These are phyloP conservation scores for Chiroxiphia lanceolata DNA, from an alignment of 2,797 vertebrate species.

Conservation along the genomic window DNA sequence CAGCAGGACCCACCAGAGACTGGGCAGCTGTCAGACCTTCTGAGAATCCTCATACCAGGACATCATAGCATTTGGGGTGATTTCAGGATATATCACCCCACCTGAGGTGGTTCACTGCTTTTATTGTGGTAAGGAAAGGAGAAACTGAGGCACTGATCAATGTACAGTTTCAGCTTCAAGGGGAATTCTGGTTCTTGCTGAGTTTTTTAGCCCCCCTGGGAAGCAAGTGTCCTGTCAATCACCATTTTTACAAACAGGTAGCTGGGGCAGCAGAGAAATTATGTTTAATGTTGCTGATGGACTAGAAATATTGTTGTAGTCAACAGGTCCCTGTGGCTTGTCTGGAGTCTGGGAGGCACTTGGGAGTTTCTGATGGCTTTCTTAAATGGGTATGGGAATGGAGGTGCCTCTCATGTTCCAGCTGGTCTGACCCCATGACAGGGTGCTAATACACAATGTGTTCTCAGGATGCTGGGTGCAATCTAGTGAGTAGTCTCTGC, in stretches of 20 bases:
- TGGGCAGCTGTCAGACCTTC: neutral
- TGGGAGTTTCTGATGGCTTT: neutral
- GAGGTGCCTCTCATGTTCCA: neutral
- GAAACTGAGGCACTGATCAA: neutral
- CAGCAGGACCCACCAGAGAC: neutral
- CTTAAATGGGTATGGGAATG: neutral
- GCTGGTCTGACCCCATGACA: neutral
- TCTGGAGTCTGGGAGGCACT: neutral
- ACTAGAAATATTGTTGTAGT: neutral
- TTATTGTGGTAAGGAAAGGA: neutral
- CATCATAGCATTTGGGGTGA: fast-evolving
- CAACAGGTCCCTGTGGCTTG: neutral
- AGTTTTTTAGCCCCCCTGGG: neutral
- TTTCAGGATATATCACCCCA: neutral
- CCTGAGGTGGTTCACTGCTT: neutral
- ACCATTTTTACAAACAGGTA: neutral
- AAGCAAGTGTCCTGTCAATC: neutral
- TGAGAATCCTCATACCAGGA: neutral
- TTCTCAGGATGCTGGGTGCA: neutral
- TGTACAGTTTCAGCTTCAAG: fast-evolving
- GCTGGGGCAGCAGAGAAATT: neutral
- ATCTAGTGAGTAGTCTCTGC: neutral
- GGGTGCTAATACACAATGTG: fast-evolving
- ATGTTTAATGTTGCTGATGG: neutral
- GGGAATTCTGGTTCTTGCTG: neutral